These are phyloP conservation scores for Bolinopsis microptera DNA, from an alignment of 37 sponge, comb jelly and placozoan genomes.

Conservation along the genomic window DNA sequence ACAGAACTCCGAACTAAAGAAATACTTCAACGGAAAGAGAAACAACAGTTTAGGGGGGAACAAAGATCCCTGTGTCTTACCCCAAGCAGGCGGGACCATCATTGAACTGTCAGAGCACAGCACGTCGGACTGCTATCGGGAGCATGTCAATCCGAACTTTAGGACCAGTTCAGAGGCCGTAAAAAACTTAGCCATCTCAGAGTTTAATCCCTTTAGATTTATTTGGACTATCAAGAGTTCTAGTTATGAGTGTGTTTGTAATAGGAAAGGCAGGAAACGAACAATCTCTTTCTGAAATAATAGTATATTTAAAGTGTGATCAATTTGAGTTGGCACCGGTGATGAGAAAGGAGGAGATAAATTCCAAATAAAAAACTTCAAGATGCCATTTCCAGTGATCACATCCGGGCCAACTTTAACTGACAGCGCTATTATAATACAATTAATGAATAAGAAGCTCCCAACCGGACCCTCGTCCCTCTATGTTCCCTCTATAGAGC, in stretches of 20 bases:
- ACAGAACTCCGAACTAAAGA: slow-evolving; percentile 26
- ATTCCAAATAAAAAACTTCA: no score
- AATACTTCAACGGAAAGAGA: slow-evolving; percentile 12
- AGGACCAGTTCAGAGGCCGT: not conserved
- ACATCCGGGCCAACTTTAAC: no score
- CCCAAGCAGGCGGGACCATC: slow-evolving; percentile 9
- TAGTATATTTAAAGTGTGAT: no score
- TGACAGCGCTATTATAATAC: no score
- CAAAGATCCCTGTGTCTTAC: not conserved
- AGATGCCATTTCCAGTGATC: no score
- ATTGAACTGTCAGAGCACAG: slow-evolving; percentile 43
- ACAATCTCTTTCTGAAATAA: not conserved
- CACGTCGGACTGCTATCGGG: not conserved
- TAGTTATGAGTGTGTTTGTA: slow-evolving; percentile 47
- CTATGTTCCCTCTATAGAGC: no score
- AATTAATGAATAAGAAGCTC: no score
- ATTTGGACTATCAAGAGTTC: slow-evolving; percentile 59
- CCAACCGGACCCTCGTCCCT: no score
- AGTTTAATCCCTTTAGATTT: slow-evolving; percentile 50
- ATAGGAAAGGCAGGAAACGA: slow-evolving; percentile 1
- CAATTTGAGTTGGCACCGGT: no score
- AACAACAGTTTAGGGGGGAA: not conserved
- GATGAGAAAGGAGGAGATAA: no score
- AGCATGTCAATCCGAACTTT: not conserved
- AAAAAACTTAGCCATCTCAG: not conserved